Conservation (phyloP, 2,888 invertebrate genomes). For the Pherbina coryleti region DNA sequence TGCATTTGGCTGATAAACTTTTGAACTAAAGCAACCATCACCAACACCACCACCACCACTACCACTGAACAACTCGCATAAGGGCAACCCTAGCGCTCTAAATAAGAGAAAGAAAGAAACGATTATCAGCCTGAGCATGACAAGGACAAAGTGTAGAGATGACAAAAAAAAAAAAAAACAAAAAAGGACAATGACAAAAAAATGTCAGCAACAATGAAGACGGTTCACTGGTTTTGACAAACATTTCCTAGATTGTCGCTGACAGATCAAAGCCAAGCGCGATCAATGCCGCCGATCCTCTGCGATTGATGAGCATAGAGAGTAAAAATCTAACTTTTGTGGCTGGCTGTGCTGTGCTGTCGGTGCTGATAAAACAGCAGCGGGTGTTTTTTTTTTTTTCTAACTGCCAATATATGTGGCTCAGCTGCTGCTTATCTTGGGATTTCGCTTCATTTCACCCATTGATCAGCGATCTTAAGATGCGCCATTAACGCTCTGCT, state of each 20-base stretch:
- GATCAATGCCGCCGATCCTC: not conserved
- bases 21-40: no score
- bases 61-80: no score
- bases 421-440: conserved; percentile 20
- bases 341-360: no score
- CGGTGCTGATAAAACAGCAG: no score
- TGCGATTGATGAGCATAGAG: not conserved
- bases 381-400: not conserved
- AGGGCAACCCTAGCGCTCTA: no score
- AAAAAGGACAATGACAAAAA: conserved; percentile 51
- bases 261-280: conserved; percentile 67
- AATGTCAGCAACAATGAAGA: conserved; percentile 70
- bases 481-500: not conserved
- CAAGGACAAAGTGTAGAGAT: not conserved
- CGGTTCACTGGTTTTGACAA: conserved; percentile 70
- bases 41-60: no score
- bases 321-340: not conserved
- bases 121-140: not conserved
- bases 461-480: conserved; percentile 17
- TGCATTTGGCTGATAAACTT: not conserved
- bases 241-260: conserved; percentile 70
- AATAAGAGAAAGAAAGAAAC: not conserved
- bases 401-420: not conserved
- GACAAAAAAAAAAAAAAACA: not conserved
- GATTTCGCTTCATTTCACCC: conserved; percentile 22